phyloP scores from a whole-genome alignment of 2,888 invertebrate species.

The Pasiphila rectangulata region DNA sequence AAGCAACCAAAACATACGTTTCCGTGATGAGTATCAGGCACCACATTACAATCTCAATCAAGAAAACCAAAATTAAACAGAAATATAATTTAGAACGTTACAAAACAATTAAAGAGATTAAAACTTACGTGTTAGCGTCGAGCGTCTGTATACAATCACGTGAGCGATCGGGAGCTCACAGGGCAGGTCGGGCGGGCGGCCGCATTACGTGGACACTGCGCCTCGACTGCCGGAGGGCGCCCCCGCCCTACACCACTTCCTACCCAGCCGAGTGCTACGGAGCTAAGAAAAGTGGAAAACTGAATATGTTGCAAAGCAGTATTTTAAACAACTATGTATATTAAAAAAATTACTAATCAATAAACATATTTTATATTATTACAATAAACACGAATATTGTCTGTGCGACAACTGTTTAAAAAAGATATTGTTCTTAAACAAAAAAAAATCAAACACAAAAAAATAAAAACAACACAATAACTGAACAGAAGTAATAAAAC shows the following conservation, averaged over 20 bases:
- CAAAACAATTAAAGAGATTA: slow-evolving; percentile 1
- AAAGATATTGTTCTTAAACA: too few relatives aligned
- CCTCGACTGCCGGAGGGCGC: slow-evolving; percentile 57
- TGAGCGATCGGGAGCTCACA: slow-evolving; percentile 34
- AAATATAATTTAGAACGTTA: background rate
- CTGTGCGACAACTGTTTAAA: too few relatives aligned
- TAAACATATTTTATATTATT: too few relatives aligned
- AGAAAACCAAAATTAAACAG: background rate
- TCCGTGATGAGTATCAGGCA: background rate
- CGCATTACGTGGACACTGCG: slow-evolving; percentile 64
- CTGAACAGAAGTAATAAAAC: too few relatives aligned
- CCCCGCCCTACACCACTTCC: slow-evolving; percentile 40
- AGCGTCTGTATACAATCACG: slow-evolving; percentile 30
- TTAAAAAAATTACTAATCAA: too few relatives aligned
- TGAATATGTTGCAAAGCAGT: too few relatives aligned
- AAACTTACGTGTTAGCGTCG: slow-evolving; percentile 26
- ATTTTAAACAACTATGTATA: too few relatives aligned
- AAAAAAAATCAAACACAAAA: too few relatives aligned
- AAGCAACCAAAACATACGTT: background rate
- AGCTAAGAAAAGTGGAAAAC: slow-evolving; percentile 30
- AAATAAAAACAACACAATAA: too few relatives aligned
- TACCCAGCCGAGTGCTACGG: slow-evolving; percentile 33
- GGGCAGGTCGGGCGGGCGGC: slow-evolving; percentile 37
- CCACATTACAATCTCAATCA: background rate
- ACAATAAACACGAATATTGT: too few relatives aligned